Conservation (phyloP, 1,140 invertebrate genomes). For the Charaxes varanes region DNA sequence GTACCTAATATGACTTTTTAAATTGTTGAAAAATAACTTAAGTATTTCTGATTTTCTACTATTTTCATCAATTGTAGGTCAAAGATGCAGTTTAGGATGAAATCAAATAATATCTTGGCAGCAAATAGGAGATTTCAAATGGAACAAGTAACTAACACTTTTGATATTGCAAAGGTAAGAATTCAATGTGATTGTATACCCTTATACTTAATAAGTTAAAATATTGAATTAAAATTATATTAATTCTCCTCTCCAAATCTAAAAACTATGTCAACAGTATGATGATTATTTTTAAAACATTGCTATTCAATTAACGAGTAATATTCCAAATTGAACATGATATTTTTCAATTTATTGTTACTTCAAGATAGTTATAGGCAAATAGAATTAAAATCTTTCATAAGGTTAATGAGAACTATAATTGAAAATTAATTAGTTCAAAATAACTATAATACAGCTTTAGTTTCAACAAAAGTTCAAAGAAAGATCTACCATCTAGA, state of each 20-base stretch:
- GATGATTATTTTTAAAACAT: too few relatives aligned
- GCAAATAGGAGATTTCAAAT: not conserved
- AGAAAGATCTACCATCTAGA: too few relatives aligned
- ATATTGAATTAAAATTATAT: not conserved
- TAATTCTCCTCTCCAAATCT: not conserved
- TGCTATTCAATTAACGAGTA: too few relatives aligned
- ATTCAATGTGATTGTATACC: not conserved
- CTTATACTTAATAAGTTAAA: not conserved
- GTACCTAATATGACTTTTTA: not conserved
- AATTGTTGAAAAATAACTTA: not conserved
- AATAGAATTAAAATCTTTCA: too few relatives aligned
- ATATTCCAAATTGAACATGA: too few relatives aligned
- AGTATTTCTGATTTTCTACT: not conserved
- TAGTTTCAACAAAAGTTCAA: too few relatives aligned
- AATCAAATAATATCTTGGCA: not conserved
- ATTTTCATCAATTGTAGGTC: not conserved
- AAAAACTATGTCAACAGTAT: too few relatives aligned
- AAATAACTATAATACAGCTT: too few relatives aligned
- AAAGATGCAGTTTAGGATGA: not conserved
- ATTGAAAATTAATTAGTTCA: too few relatives aligned
- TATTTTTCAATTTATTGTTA: too few relatives aligned
- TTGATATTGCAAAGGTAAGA: slow-evolving; percentile 1
- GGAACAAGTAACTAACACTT: not conserved
- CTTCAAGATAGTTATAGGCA: too few relatives aligned
- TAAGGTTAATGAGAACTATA: too few relatives aligned